Evolutionary conservation across 2,113 vertebrate genomes (phyloP), one percentile per base, ranked within the genome.

Genomic region (Pyxicephalus adspersus): DNA sequence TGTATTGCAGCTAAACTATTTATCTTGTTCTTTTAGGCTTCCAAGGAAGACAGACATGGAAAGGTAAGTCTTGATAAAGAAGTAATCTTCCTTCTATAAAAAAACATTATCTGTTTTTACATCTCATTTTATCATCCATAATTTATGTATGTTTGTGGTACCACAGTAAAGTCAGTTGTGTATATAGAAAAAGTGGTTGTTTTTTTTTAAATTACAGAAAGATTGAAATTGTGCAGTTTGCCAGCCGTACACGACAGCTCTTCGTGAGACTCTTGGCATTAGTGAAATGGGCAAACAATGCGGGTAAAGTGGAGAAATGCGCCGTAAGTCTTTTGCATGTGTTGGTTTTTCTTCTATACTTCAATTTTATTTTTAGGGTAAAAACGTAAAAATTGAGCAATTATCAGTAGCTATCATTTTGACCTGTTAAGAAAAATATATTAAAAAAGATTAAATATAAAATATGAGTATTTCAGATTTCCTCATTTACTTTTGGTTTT

Each of bases 221-320:
- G 97, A 98, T 99, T 86, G 98, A 99, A 92, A 99, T 99, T 55
- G 98, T 99, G 80, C 98, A 99, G 87, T 99, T 99, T 92, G 96
- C 97, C 71, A 99, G 96, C 86, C 96, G 98, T 22, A 99, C 97
- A 73, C 94, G 98, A 71, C 98, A 99, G 86, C 94, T 99, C 26
- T 99, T 99, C 84, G 97, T 99, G 83, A 95, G 98, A 71, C 90
- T 99, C 67, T 88, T 99, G 23, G 96, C 96, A 64, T 89, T 99
- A 77, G 98, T 99, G 68, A 99, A 99, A 87, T 99, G 98, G 98
- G 98, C 98, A 17, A 97, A 97, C 90, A 98, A 99, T 86, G 98
- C 98, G 29, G 97, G 96, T 25, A 99, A 99, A 86, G 98, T 99
- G 85, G 98, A 99, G 87, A 98, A 99, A 83, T 99, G 98, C 90